These are phyloP conservation scores for Trogon surrucura DNA, from an alignment of 2,113 vertebrate genomes.

Conservation along the genomic window DNA sequence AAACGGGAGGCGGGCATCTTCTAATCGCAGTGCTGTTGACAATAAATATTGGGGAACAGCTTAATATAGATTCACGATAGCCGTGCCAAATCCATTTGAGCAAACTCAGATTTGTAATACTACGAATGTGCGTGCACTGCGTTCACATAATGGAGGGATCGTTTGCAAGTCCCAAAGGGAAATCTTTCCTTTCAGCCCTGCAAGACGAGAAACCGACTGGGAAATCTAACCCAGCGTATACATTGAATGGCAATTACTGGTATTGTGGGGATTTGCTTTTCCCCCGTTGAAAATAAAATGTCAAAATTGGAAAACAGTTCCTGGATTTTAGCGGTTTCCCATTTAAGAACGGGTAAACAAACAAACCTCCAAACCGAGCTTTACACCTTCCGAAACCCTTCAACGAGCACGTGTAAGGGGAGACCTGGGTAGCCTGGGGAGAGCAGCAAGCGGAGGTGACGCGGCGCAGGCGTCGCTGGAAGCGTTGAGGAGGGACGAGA, in stretches of 20 bases:
- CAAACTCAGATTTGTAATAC: not conserved
- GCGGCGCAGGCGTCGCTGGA: not conserved
- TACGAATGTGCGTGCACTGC: not conserved
- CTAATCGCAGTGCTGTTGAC: constrained; percentile 39
- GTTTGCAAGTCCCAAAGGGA: not conserved
- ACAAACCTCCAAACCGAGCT: not conserved
- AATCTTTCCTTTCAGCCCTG: constrained; percentile 56
- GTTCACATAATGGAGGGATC: not conserved
- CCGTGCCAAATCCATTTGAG: not conserved
- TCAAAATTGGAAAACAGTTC: not conserved
- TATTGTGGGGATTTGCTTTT: constrained; percentile 17
- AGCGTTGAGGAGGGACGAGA: not conserved
- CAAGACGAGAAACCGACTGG: constrained; percentile 44
- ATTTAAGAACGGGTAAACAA: not conserved
- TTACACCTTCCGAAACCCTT: not conserved
- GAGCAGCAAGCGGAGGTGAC: not conserved
- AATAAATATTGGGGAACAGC: constrained; percentile 50
- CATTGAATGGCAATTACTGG: constrained; percentile 45
- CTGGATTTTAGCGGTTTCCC: not conserved
- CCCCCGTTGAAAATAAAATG: constrained; percentile 9
- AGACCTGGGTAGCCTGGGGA: not conserved
- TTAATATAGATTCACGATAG: constrained; percentile 1
- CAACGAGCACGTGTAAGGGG: not conserved
- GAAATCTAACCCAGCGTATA: not conserved
- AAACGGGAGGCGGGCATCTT: constrained; percentile 61